Conservation (phyloP, 2,797 vertebrate genomes). For the Chiloscyllium punctatum region DNA sequence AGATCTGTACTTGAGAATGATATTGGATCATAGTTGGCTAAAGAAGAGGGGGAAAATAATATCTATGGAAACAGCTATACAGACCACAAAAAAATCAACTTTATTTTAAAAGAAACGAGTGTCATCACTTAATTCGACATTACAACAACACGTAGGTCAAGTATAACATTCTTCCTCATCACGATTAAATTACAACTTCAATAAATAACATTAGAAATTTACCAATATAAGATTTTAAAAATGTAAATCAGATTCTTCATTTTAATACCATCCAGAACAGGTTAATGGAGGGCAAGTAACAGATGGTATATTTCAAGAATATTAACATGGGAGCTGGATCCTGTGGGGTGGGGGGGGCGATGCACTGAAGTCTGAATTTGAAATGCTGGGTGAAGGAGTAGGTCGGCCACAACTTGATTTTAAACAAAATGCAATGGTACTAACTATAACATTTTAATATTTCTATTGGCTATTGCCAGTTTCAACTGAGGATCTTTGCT, state of each 20-base stretch:
- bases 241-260: background rate
- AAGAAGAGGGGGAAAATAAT: background rate
- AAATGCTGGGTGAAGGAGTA: background rate
- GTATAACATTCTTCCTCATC: constrained; percentile 13
- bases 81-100: constrained; percentile 31
- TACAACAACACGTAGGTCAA: background rate
- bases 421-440: background rate
- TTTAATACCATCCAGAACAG: background rate
- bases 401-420: background rate
- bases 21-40: background rate
- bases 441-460: background rate
- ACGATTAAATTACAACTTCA: constrained; percentile 13
- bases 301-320: background rate
- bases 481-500: background rate
- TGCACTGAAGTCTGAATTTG: background rate
- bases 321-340: too few relatives aligned
- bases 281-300: background rate
- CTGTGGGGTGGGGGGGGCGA: too few relatives aligned
- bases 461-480: background rate
- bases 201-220: constrained; percentile 2
- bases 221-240: background rate
- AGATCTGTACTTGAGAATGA: background rate
- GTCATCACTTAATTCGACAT: background rate
- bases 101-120: constrained; percentile 31
- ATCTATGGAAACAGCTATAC: background rate